These are phyloP conservation scores for Halyomorpha halys DNA, from an alignment of 1,140 invertebrate species.

Conservation along the genomic window DNA sequence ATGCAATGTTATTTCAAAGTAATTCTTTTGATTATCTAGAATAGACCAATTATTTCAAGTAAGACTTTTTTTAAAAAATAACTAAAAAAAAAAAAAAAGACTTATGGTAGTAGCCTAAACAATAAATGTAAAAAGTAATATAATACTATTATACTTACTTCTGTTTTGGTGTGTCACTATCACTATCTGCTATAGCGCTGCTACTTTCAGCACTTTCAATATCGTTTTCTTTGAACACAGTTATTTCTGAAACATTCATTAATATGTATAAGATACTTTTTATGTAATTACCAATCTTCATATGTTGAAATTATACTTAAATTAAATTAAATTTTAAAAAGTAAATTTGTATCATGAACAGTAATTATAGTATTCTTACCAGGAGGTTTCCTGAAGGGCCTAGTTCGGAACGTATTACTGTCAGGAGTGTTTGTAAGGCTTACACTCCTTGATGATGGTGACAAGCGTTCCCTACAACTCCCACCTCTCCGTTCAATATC, in stretches of 20 bases:
- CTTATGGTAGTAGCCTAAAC: no score
- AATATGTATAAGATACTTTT: not conserved
- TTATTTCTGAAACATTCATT: not conserved
- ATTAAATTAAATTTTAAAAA: no score
- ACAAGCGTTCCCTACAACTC: slow-evolving; percentile 20
- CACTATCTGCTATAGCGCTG: slow-evolving; percentile 29
- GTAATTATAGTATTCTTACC: slow-evolving; percentile 7
- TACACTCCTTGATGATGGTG: slow-evolving; percentile 21
- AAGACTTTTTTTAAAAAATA: no score
- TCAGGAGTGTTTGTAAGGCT: slow-evolving; percentile 23
- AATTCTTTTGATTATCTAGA: no score
- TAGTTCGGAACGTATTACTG: slow-evolving; percentile 14
- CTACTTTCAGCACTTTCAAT: slow-evolving; percentile 29
- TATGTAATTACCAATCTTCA: not conserved
- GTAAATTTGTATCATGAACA: no score
- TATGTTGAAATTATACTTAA: no score
- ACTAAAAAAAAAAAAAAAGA: no score
- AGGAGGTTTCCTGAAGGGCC: slow-evolving; percentile 23
- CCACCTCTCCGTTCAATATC: slow-evolving; percentile 14
- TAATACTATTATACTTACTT: slow-evolving; percentile 22
- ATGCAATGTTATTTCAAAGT: no score
- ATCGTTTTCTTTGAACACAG: slow-evolving; percentile 27
- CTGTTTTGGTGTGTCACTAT: slow-evolving; percentile 28
- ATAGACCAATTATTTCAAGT: no score
- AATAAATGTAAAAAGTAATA: no score